Evolutionary conservation across 2,888 invertebrate genomes (phyloP).

Genomic region (Mellilla xanthometata): DNA sequence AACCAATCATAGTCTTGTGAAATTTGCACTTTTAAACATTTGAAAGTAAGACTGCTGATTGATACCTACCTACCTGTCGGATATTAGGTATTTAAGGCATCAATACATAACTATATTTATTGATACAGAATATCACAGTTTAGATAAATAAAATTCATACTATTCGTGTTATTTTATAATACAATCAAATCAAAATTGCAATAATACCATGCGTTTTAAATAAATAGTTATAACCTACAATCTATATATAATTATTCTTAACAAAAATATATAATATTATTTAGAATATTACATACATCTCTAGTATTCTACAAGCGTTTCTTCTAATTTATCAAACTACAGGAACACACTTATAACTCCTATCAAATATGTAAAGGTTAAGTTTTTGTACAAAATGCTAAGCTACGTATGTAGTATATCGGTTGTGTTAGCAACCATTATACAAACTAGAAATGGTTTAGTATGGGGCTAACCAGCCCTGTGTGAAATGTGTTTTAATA

Average conservation of each 20-base stretch:
- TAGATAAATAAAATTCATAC: background rate
- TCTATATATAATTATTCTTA: constrained; percentile 14
- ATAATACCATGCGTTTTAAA: constrained; percentile 35
- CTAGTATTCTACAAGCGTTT: background rate
- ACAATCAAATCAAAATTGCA: background rate
- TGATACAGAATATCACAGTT: background rate
- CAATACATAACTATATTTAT: too few relatives aligned
- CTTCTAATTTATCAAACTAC: background rate
- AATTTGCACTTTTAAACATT: too few relatives aligned
- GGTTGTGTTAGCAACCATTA: too few relatives aligned
- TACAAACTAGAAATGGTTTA: too few relatives aligned
- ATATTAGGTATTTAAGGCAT: too few relatives aligned
- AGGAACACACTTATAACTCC: background rate
- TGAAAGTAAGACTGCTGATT: too few relatives aligned
- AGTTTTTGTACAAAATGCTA: constrained; percentile 11
- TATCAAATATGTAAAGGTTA: constrained; percentile 6
- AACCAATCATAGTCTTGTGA: too few relatives aligned
- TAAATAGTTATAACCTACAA: constrained; percentile 12
- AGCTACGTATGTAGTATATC: too few relatives aligned
- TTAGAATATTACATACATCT: constrained; percentile 9
- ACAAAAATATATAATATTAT: constrained; percentile 25
- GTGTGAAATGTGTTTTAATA: too few relatives aligned
- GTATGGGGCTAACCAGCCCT: too few relatives aligned
- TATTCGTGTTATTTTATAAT: background rate
- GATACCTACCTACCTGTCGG: too few relatives aligned